Base-by-base conservation (phyloP, 2,797 vertebrate genomes). In the Limnodromus scolopaceus region DNA sequence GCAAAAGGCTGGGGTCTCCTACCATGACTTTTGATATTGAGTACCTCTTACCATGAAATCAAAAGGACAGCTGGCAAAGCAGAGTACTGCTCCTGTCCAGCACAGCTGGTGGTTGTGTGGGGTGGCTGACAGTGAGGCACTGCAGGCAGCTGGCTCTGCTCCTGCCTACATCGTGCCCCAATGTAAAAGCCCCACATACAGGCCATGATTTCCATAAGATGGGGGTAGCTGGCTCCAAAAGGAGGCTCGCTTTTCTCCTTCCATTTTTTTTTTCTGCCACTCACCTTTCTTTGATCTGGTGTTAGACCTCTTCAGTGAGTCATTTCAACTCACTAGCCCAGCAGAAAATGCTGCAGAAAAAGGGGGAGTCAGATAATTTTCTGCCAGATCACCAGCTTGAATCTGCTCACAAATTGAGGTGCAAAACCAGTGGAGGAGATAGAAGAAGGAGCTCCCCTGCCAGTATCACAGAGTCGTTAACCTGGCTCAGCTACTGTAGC, bases 81-180 rank as follows among this genome's bases (percentile, higher is more conserved):
- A 58, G 23, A 0, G 0, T 51, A 8, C 23, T 63, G 66, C 43
- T 93, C 9, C 7, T 2, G 0, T 16, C 54, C 45, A 28, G 30
- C 27, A n/a, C 2, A 25, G 57, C 39, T 38, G 41, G 32, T 45
- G 11, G 4, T 32, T 25, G 8, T 3, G 9, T 39, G 13, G 6
- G 2, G 22, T 76, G 39, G 32, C 84, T 57, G 63, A 16, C n/a
- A 19, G 20, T n/a, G 45, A 36, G 11, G 45, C 24, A 20, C 18
- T 30, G 89, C 24, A 19, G 28, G 12, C 4, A 1, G 16, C 27
- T 54, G 53, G 4, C 53, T 48, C 39, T 64, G 27, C 57, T 80
- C 24, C 38, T 61, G n/a, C 12, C 32, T 61, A 8, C 11, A 13
- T 16, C 2, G 1, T 48, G 41, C 45, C 53, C 20, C 0, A 0